Base-by-base conservation (phyloP, 2,113 vertebrate genomes). In the Hucho hucho region DNA sequence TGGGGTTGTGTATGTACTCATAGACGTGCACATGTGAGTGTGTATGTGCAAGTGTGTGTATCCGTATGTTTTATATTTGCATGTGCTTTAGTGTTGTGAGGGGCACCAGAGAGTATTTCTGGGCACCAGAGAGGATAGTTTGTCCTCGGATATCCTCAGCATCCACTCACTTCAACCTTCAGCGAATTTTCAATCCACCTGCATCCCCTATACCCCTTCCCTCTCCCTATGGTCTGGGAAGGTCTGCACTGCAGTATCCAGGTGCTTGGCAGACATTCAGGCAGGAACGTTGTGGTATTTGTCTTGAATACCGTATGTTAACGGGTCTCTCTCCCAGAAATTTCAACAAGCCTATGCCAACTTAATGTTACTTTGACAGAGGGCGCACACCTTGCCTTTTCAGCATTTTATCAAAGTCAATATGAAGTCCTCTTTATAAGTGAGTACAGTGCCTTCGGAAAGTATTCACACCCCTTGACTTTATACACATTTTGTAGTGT, bases 111-210 rank as follows among this genome's bases (percentile, higher is more conserved):
- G n/a, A n/a, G n/a, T 53, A 53, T 3, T 4, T 53, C 12, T 18
- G 14, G 14, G 49, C 5, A 26, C 24, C 25, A 12, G 2, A 67
- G 59, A 7, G 24, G 58, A 25, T 63, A 73, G 59, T 64, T 72
- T 22, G 28, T 16, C 37, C n/a, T 43, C 29, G 22, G 29, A 20
- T 24, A 37, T 53, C 56, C 7, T 53, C 58, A 11, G 29, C 24
- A n/a, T 43, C 49, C 59, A 64, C 58, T 43, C n/a, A n/a, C 16
- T 72, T 72, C 59, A 18, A 64, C 71, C 71, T 73, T 73, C 59
- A 73, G 58, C 29, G 47, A 28, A 63, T 59, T 72, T 63, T 63
- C 4, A 37, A 24, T 26, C 59, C 28, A 20, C 18, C 28, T 32
- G 16, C 53, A 18, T 7, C 22, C 9, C 9, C 37, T 43, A 9